Conservation (phyloP, 2,113 vertebrate genomes). For the Dasypus novemcinctus region DNA sequence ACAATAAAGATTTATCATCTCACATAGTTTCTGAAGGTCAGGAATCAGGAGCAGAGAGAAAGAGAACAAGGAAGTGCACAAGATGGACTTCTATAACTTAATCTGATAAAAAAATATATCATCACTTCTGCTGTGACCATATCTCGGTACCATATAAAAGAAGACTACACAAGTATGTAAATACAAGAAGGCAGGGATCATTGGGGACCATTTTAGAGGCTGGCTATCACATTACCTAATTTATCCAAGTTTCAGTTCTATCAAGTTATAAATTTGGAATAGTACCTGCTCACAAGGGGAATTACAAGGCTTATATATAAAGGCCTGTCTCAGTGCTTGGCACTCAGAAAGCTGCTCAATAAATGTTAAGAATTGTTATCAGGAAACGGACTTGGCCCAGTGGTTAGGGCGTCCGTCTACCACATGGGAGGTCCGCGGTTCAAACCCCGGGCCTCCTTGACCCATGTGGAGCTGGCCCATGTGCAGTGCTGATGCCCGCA, state of each 20-base stretch:
- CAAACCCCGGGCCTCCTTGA: too few relatives aligned
- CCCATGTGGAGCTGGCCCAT: too few relatives aligned
- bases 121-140: background rate
- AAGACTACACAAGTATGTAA: background rate
- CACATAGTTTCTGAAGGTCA: background rate
- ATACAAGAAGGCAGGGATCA: background rate
- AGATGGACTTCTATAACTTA: background rate
- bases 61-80: background rate
- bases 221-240: background rate
- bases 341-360: background rate
- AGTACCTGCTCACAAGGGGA: background rate
- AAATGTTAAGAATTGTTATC: background rate
- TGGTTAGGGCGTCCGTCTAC: too few relatives aligned
- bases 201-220: background rate
- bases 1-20: too few relatives aligned
- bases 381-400: too few relatives aligned
- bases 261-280: background rate
- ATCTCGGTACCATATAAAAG: background rate
- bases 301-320: background rate
- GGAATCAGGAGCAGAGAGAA: background rate
- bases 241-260: conserved; percentile 4
- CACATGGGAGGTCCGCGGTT: too few relatives aligned
- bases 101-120: background rate
- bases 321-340: background rate
- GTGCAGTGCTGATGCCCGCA: too few relatives aligned